Base-by-base conservation (phyloP, 2,113 vertebrate genomes). In the Romanogobio albipinnatus region DNA sequence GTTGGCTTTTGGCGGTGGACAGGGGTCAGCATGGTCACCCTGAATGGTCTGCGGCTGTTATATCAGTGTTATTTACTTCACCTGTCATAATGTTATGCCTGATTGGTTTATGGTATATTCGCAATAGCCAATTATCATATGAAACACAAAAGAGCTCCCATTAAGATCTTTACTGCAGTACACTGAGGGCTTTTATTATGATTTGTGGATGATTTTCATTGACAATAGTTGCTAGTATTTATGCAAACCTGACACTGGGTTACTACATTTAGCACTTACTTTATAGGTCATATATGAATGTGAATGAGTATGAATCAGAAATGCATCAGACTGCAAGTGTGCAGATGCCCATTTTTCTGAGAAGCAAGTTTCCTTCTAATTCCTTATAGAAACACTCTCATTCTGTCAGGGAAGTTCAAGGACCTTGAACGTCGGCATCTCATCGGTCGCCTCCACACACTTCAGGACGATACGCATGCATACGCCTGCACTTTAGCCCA, bases 401-500 rank as follows among this genome's bases (percentile, higher is more conserved):
- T 14, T 45, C 71, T 70, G 43, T 17, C 6, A 43, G 39, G 29
- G 26, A 62, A 64, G 59, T 68, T 68, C 47, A n/a, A 51, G 51
- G 62, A 39, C 49, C 73, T 82, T 45, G 59, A 78, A 68, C 5
- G 9, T 68, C 68, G n/a, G 3, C 59, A 62, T 81, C 14, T 81
- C 45, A 29, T 68, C 43, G 33, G n/a, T 81, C 45, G 47, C 79
- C 78, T 66, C 24, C 64, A 81, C 36, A 82, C 62, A 62, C 66
- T 66, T 51, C 53, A 43, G 47, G 45, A 43, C 56, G 17, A 82
- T 22, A 22, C 59, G 56, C 61, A 84, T 62, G 53, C 17, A 70
- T 70, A 81, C 71, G 14, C 79, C 51, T 45, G 43, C 71, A 66
- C 78, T 75, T 76, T 26, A 47, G 29, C 61, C 86, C 85, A 77